Evolutionary conservation across 2,113 vertebrate species (phyloP), one percentile per base, ranked within the genome.

Genomic region (Acinonyx jubatus): DNA sequence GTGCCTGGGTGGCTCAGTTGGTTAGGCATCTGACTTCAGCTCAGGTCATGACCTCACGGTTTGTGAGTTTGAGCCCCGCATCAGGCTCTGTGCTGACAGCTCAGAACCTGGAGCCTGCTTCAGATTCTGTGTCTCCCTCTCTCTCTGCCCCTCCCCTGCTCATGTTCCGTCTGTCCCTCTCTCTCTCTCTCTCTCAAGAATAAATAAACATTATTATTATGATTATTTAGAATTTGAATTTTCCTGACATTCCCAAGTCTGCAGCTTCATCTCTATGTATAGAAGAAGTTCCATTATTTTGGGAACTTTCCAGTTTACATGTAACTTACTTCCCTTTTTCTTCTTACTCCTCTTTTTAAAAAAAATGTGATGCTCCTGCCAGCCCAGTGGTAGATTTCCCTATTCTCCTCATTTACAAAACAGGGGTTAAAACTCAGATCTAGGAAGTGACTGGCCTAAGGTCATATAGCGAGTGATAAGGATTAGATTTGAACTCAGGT

Each of bases 361-460:
- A 63, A 63, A 63, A 85, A 89, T 66, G 69, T 84, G 11, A 84
- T 96, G 25, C 14, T 91, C 23, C 15, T 12, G 65, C 48, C 15
- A 65, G 12, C 14, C 8, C 29, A 31, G 23, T 66, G 16, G 57
- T 80, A 33, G 8, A 76, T 21, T 89, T 92, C 25, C 31, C 25
- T 96, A 45, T 88, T 84, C 21, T 55, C 36, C 21, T 55, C 36
- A 90, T 90, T 94, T 91, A 89, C 2, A 94, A 94, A 96, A 91
- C 27, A 93, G 27, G 33, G 4, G 27, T 93, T 90, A 80, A 41
- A 91, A 1, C 41, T 93, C 61, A 89, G 33, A 45, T 31, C 27
- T 79, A 96, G 16, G 33, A 81, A 83, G 27, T 87, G 31, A 87
- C 12, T 91, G 89, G 57, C 66, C 33, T 61, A 61, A 91, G 12